Evolutionary conservation across 1,140 invertebrate genomes (phyloP).

Genomic region (Cepaea nemoralis): DNA sequence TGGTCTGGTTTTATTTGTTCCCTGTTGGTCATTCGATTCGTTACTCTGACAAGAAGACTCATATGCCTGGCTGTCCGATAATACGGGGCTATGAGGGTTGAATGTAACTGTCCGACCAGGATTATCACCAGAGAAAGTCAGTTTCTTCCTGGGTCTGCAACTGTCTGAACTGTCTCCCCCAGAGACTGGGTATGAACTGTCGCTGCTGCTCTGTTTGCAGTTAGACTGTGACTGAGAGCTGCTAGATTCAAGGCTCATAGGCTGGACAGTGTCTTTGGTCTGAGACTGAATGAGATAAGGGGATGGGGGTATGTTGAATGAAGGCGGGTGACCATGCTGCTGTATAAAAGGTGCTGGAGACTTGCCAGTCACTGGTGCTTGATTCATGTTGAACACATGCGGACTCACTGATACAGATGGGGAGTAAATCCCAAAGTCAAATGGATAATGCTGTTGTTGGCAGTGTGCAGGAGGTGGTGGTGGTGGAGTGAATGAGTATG

Average conservation of each 20-base stretch:
- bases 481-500: constrained; percentile 7
- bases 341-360: constrained; percentile 17
- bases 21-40: constrained; percentile 62
- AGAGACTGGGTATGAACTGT: constrained; percentile 44
- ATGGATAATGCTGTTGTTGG: constrained; percentile 34
- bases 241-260: constrained; percentile 46
- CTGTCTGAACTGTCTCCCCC: constrained; percentile 59
- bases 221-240: constrained; percentile 40
- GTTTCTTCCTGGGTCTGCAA: constrained; percentile 46
- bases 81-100: constrained; percentile 22
- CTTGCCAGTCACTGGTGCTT: background rate
- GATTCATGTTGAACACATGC: constrained; percentile 11
- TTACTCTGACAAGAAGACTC: constrained; percentile 40
- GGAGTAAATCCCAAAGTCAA: constrained; percentile 21
- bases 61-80: constrained; percentile 43
- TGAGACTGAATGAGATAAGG: constrained; percentile 41
- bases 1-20: constrained; percentile 47
- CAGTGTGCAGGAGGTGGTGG: constrained; percentile 25
- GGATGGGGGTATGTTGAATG: constrained; percentile 44
- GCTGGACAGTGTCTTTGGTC: constrained; percentile 21
- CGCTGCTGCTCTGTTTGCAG: constrained; percentile 42
- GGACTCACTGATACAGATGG: background rate
- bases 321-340: constrained; percentile 12
- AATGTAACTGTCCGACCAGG: constrained; percentile 27
- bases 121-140: background rate